Base-by-base conservation (phyloP, 2,113 vertebrate species). In the Phyllostomus discolor region DNA sequence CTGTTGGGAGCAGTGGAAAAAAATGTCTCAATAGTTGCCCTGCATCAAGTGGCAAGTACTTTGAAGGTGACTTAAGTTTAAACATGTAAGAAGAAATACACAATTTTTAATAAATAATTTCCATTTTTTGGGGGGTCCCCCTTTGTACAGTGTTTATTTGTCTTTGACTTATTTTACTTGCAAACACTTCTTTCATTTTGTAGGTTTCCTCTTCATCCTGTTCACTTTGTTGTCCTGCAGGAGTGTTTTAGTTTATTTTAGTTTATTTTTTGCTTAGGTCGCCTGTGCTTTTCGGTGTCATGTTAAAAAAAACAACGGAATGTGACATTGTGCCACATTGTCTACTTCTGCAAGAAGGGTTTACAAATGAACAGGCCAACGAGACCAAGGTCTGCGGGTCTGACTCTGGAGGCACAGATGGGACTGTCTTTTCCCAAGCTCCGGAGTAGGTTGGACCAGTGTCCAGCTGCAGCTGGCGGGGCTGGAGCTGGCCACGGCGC, bases 311-410 rank as follows among this genome's bases (percentile, higher is more conserved):
- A 83, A 72, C n/a, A 31, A 52, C 5, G 99, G 99, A 69, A 99
- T 98, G 95, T 99, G 99, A 92, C 99, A 98, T 33, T 99, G 98
- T 43, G 99, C 99, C 33, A 99, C 98, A 14, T 98, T 99, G 98
- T 99, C 99, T 81, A 98, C 62, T 46, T 98, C 98, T 99, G 92
- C 22, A 93, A 93, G 95, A 96, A 92, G 46, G 46, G 93, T 31
- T 62, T 72, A 22, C 75, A 78, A 50, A 73, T 48, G 14, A 28
- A 50, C 20, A 50, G 59, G 24, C 59, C 59, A 46, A 26, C 17
- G 57, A 22, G 4, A 75, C 11, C 31, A 31, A 52, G 43, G 10
- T 52, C 69, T 75, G 54, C 80, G 64, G 28, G 26, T 33, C 35
- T 72, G 43, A 52, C 54, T 12, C 54, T 84, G 26, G 52, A 59